Conservation (phyloP, 2,797 vertebrate species). For the Mormyrus proboscirostris region DNA sequence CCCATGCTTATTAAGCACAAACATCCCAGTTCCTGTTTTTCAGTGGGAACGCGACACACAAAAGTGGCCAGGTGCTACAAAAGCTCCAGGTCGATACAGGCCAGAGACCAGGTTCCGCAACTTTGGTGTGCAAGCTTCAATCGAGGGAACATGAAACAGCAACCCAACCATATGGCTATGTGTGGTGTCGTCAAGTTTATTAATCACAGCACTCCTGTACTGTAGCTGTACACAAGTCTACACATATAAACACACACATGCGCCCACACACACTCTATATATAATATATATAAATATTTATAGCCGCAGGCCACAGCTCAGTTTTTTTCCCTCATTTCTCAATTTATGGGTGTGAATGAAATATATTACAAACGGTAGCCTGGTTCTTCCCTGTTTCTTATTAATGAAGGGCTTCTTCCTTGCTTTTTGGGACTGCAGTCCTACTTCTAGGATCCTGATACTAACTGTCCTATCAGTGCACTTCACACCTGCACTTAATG, state of each 20-base stretch:
- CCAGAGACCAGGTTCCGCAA: neutral
- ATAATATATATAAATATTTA: neutral
- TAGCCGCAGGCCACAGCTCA: no score
- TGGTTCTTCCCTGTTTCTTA: no score
- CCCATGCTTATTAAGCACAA: neutral
- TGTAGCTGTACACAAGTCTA: neutral
- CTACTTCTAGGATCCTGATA: no score
- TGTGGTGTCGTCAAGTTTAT: neutral
- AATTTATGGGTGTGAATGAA: no score
- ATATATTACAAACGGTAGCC: no score
- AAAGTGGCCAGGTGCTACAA: neutral
- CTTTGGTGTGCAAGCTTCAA: neutral
- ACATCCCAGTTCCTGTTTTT: neutral
- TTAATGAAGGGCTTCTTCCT: no score
- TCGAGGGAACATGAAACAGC: neutral
- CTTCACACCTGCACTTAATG: no score
- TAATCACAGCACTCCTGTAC: neutral
- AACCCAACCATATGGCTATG: neutral
- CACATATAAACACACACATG: neutral
- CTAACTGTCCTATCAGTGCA: no score
- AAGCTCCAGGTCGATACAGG: neutral
- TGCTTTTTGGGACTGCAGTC: no score
- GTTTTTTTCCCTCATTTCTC: no score
- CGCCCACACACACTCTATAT: neutral
- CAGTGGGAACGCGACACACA: neutral